Conservation (phyloP, 2,797 vertebrate species). For the Syndactyla subalaris region DNA sequence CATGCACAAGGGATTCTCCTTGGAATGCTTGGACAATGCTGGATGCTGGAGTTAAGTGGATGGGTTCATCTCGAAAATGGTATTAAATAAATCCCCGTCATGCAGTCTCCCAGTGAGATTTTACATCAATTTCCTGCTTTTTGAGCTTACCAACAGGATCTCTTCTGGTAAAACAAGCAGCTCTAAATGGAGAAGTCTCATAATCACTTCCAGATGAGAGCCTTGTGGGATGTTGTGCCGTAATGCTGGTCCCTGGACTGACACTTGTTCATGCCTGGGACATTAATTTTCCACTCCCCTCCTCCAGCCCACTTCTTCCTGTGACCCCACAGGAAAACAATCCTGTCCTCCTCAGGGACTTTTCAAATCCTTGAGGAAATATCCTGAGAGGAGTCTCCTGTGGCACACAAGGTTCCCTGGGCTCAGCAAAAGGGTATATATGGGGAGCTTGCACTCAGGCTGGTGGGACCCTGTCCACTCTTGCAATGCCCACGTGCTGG, state of each 20-base stretch:
- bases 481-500: not conserved
- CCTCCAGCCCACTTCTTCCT: not conserved
- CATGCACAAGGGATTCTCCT: not conserved
- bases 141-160: not conserved
- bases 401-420: accelerated
- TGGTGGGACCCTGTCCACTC: accelerated
- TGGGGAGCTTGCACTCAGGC: not conserved
- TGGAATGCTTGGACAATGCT: not conserved
- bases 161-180: not conserved
- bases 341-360: not conserved
- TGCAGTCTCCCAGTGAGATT: not conserved
- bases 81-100: not conserved
- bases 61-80: not conserved
- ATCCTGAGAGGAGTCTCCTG: not conserved
- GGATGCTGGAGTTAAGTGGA: not conserved
- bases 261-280: accelerated
- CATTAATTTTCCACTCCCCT: not conserved
- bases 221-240: not conserved
- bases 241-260: not conserved
- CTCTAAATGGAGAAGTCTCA: not conserved
- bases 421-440: not conserved
- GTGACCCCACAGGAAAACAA: not conserved
- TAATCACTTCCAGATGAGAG: not conserved
- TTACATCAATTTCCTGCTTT: not conserved
- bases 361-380: not conserved